Base-by-base conservation (phyloP, 2,113 vertebrate species). In the Oceanodroma tethys region DNA sequence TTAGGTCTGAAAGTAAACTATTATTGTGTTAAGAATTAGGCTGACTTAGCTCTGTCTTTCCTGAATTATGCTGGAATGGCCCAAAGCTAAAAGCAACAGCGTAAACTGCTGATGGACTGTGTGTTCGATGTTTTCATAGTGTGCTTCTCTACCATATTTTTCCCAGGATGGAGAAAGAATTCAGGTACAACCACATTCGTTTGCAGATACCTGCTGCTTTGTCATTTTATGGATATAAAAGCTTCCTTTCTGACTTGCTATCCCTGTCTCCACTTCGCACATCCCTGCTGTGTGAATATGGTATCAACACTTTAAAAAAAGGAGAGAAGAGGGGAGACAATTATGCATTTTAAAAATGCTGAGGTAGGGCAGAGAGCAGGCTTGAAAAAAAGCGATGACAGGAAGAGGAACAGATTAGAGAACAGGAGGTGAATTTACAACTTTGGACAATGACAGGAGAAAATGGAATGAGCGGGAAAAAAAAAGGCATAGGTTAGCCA, bases 101-200 rank as follows among this genome's bases (percentile, higher is more conserved):
- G 0, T 75, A 83, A 95, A 96, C 83, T 95, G 67, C 88, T 92
- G 82, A 96, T 90, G 80, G 79, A 94, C 82, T 92, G 55, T 29
- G 34, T 38, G 29, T 42, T 90, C 4, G 2, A 26, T 76, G 21
- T 81, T 91, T 79, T 79, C 76, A 60, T 15, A 53, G 52, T 21
- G 60, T 75, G 19, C 19, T 95, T 89, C 65, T 86, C 86, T 81
- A 56, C 23, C 43, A 32, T 34, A n/a, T 13, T 81, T 62, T 67
- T 95, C 73, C 70, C 73, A 93, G 48, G 65, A 75, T 60, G 56
- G 72, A 79, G 50, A 93, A 22, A 56, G 73, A 73, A 58, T 75
- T 89, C 91, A 78, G 63, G 55, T 55, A 66, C 65, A 90, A 71
- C 2, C 2, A 65, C 45, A 68, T n/a, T 75, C 12, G 58, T 85